A percentile compares a stretch with the other conserved stretches of the same genome.
These are phyloP conservation scores for Trachelus tabidus DNA, from an alignment of 2,888 invertebrate species.

Conservation along the genomic window DNA sequence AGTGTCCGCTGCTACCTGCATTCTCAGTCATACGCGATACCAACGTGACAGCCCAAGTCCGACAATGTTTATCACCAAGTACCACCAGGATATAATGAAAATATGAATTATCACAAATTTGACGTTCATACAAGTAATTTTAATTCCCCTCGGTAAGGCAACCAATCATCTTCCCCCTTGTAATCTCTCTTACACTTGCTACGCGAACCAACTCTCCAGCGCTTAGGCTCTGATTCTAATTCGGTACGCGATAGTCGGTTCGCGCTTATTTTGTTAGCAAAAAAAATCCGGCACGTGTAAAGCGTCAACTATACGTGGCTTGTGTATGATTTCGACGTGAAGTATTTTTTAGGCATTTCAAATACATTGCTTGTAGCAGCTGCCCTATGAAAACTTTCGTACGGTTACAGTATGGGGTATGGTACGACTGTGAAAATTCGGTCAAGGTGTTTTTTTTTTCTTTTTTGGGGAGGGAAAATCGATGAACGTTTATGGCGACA, in stretches of 20 bases:
- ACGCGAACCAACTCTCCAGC: neutral
- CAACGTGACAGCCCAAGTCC: neutral
- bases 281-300: neutral
- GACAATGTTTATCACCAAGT: neutral
- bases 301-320: neutral
- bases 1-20: neutral
- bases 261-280: neutral
- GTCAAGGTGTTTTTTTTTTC: neutral
- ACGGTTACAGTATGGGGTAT: neutral
- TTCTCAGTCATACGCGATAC: neutral
- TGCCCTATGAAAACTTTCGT: neutral
- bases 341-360: neutral
- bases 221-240: neutral
- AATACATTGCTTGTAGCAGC: neutral
- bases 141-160: neutral
- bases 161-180: neutral
- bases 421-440: neutral
- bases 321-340: neutral
- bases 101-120: neutral
- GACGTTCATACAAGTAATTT: neutral
- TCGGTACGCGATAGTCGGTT: neutral
- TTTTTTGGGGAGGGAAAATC: neutral
- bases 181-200: neutral
- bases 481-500: neutral
- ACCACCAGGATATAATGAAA: neutral